These are phyloP conservation scores for Pollenia angustigena DNA, from an alignment of 2,888 invertebrate species.

Conservation along the genomic window DNA sequence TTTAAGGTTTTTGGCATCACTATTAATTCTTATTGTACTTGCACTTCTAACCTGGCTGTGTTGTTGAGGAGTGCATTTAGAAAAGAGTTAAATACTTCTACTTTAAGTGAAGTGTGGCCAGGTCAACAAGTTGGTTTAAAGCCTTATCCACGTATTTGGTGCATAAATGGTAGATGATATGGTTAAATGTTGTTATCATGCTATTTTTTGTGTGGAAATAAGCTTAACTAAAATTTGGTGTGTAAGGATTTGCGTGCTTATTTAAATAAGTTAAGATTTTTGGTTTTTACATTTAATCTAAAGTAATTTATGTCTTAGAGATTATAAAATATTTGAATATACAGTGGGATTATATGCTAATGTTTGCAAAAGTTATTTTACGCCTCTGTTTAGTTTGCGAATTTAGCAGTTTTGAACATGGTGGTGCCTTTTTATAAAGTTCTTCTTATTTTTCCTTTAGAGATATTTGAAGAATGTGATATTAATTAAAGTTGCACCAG, in stretches of 20 bases:
- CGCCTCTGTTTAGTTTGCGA: too few relatives aligned
- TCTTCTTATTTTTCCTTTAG: too few relatives aligned
- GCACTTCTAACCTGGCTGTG: conserved; percentile 34
- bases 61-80: background rate
- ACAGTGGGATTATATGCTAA: too few relatives aligned
- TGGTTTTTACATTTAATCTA: background rate
- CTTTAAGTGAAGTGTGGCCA: conserved; percentile 62
- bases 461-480: too few relatives aligned
- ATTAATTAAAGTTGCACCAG: too few relatives aligned
- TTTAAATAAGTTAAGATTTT: conserved; percentile 44
- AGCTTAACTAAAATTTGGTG: background rate
- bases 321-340: too few relatives aligned
- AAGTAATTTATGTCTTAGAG: too few relatives aligned
- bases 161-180: conserved; percentile 48
- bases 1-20: conserved; percentile 6
- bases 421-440: too few relatives aligned
- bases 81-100: conserved; percentile 38
- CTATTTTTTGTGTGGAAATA: background rate
- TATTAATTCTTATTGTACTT: conserved; percentile 45
- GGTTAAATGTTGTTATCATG: conserved; percentile 56
- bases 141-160: conserved; percentile 17
- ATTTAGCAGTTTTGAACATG: too few relatives aligned
- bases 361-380: too few relatives aligned
- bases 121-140: conserved; percentile 64
- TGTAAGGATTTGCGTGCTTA: conserved; percentile 2